A percentile compares a stretch with the other conserved stretches of the same genome.
Conservation (phyloP, 2,797 vertebrate genomes). For the Hypotaenidia okinawae region DNA sequence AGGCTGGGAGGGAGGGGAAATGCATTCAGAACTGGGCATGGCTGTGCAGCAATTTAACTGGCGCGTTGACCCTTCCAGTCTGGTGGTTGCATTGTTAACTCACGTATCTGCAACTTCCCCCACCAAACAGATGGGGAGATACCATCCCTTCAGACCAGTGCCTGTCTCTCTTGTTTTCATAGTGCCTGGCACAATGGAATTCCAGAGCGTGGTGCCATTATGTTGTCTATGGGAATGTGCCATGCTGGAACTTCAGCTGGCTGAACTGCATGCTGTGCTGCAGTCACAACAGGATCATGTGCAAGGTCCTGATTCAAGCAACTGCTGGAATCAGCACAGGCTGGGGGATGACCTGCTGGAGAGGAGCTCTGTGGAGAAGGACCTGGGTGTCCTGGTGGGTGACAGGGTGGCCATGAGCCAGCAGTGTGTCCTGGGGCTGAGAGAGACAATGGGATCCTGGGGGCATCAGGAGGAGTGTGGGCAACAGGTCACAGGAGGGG, state of each 20-base stretch:
- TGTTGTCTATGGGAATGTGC: neutral
- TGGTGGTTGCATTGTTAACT: neutral
- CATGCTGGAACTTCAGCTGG: neutral
- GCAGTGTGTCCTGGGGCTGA: too few relatives aligned
- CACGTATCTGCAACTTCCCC: neutral
- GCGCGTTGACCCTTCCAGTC: fast-evolving
- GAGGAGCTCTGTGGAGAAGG: too few relatives aligned
- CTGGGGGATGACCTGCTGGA: too few relatives aligned
- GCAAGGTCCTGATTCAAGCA: neutral
- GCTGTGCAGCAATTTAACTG: neutral
- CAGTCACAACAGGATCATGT: neutral
- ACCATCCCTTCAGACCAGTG: neutral
- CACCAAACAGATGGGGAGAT: neutral
- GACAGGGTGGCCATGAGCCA: too few relatives aligned
- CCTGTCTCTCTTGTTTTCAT: neutral
- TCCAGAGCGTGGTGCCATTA: neutral
- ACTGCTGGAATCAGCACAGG: too few relatives aligned
- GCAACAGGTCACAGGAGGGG: too few relatives aligned
- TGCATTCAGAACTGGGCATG: neutral
- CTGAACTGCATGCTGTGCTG: neutral
- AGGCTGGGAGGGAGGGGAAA: neutral
- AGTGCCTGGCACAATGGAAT: neutral
- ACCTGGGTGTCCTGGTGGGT: too few relatives aligned
- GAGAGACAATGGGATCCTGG: too few relatives aligned
- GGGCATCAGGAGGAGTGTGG: too few relatives aligned